Percentiles rank a stretch among this genome's conserved stretches.
phyloP scores from a whole-genome alignment of 2,113 vertebrate species.

The Romanogobio albipinnatus region DNA sequence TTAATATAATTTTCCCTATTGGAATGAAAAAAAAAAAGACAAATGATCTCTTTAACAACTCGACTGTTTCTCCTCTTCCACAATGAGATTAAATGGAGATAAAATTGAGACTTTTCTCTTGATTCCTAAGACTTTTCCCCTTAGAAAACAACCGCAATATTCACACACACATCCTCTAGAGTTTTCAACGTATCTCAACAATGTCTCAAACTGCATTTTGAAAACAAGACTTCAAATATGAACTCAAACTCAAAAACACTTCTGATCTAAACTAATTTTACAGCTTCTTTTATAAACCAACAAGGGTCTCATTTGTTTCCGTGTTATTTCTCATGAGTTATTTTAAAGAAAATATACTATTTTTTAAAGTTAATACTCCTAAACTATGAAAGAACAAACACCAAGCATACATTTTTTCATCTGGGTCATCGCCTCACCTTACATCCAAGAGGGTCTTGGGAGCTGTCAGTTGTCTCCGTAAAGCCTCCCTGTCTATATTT shows the following conservation, averaged over 20 bases:
- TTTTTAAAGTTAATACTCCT: background rate
- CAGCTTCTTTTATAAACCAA: background rate
- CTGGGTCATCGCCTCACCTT: background rate
- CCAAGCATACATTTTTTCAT: background rate
- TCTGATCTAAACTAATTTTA: background rate
- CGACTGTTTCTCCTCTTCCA: background rate
- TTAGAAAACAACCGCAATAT: background rate
- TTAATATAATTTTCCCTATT: background rate
- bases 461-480: background rate
- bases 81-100: background rate
- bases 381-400: background rate
- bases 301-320: background rate
- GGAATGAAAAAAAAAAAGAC: background rate
- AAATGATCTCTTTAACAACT: background rate
- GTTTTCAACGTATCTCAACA: background rate
- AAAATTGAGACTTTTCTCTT: background rate
- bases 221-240: background rate
- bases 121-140: background rate
- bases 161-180: background rate
- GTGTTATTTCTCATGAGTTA: background rate
- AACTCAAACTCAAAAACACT: background rate
- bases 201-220: background rate
- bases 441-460: background rate
- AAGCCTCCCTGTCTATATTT: constrained; percentile 13
- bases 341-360: background rate